These are phyloP conservation scores for Helicolenus hilgendorfi DNA, from an alignment of 2,797 vertebrate species.

Conservation along the genomic window DNA sequence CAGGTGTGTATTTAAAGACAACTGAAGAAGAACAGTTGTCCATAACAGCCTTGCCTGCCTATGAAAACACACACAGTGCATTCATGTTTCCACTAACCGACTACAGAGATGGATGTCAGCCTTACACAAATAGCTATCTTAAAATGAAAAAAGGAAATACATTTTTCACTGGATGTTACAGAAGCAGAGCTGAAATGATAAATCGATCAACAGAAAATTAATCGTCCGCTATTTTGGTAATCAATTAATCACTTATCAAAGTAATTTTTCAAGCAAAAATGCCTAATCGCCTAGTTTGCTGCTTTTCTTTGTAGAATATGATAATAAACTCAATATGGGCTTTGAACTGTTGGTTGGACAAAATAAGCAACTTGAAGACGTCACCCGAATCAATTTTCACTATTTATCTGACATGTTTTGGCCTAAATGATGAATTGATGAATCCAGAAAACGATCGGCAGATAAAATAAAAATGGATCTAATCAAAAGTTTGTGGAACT, in stretches of 20 bases:
- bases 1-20: constrained; percentile 39
- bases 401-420: background rate
- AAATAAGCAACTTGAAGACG: background rate
- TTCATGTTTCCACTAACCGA: background rate
- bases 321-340: background rate
- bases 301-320: background rate
- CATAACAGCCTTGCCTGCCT: constrained; percentile 26
- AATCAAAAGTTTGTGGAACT: background rate
- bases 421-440: background rate
- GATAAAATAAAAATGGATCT: background rate
- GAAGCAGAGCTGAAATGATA: background rate
- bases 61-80: background rate
- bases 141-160: background rate
- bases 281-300: background rate
- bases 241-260: background rate
- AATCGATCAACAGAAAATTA: background rate
- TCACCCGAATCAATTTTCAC: background rate
- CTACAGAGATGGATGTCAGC: background rate
- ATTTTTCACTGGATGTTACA: background rate
- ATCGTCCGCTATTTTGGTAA: background rate
- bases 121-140: background rate
- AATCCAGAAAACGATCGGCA: background rate
- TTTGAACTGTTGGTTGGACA: background rate
- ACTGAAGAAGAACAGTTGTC: constrained; percentile 49
- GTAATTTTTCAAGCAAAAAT: background rate